Conservation (phyloP, 1,140 invertebrate species). For the Catajapyx aquilonaris region DNA sequence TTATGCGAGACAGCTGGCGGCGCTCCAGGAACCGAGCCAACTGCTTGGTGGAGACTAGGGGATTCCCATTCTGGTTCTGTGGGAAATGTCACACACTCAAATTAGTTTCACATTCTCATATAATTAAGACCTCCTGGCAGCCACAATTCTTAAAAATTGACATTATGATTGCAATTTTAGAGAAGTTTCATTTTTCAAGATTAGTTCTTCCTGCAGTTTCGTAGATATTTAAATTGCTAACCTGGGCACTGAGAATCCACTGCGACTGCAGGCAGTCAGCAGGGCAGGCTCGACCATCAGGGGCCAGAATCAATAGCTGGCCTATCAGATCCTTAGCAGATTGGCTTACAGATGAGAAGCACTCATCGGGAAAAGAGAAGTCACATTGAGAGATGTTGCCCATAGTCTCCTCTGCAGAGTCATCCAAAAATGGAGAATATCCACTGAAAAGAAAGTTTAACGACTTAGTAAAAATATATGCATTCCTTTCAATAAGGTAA, state of each 20-base stretch:
- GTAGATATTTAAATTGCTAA: not conserved
- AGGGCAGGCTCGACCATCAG: conserved; percentile 29
- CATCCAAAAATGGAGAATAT: conserved; percentile 58
- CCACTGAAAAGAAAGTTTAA: conserved; percentile 33
- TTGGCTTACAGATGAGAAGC: conserved; percentile 44
- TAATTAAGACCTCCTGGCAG: not conserved
- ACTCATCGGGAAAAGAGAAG: conserved; percentile 62
- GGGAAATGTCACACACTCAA: not conserved
- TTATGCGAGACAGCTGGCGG: too few relatives aligned
- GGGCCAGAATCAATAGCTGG: conserved; percentile 34
- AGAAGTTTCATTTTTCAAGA: conserved; percentile 5
- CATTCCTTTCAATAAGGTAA: too few relatives aligned
- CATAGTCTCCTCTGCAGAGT: conserved; percentile 61
- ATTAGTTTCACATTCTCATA: not conserved
- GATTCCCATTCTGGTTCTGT: conserved; percentile 1
- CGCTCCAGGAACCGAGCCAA: not conserved
- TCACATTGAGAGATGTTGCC: conserved; percentile 62
- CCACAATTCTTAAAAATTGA: too few relatives aligned
- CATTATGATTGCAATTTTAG: too few relatives aligned
- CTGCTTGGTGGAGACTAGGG: not conserved
- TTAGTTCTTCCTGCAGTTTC: conserved; percentile 6
- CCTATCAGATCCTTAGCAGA: conserved; percentile 43
- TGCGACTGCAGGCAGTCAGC: conserved; percentile 28
- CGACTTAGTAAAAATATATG: too few relatives aligned
- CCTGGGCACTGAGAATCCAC: conserved; percentile 40